Evolutionary conservation across 2,113 vertebrate genomes (phyloP).

Genomic region (Andinoacara biseriatus): DNA sequence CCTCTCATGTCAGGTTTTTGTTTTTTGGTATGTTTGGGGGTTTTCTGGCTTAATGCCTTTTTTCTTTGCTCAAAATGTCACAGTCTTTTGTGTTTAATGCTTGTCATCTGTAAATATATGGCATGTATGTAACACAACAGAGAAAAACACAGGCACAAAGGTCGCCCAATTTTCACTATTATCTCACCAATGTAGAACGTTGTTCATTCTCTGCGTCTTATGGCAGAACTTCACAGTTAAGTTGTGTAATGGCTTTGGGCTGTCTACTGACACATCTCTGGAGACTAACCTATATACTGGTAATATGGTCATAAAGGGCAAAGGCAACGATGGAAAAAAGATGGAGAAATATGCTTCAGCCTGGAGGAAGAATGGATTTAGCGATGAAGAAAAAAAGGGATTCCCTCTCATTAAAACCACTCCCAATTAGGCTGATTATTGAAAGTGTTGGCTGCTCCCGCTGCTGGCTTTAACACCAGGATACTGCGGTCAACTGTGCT

Average conservation of each 20-base stretch:
- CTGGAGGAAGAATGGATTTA: slow-evolving; percentile 40
- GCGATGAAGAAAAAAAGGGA: slow-evolving; percentile 50
- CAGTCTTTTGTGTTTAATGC: not conserved
- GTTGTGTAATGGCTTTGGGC: slow-evolving; percentile 33
- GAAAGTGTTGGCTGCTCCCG: slow-evolving; percentile 50
- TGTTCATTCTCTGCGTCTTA: not conserved
- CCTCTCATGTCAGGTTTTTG: not conserved
- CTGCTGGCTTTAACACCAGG: slow-evolving; percentile 60
- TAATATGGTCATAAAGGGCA: slow-evolving; percentile 20
- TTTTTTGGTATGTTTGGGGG: too few relatives aligned
- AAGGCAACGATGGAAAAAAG: slow-evolving; percentile 3
- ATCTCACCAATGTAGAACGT: not conserved
- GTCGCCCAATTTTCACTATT: not conserved
- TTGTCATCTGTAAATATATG: not conserved
- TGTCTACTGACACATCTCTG: slow-evolving; percentile 29
- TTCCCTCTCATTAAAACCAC: slow-evolving; percentile 65
- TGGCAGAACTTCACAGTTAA: slow-evolving; percentile 34
- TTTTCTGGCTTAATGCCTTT: not conserved
- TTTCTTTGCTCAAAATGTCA: not conserved
- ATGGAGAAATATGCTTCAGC: slow-evolving; percentile 40
- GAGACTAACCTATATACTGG: slow-evolving; percentile 6
- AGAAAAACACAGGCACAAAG: not conserved
- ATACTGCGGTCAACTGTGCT: slow-evolving; percentile 62
- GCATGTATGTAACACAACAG: not conserved
- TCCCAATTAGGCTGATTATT: slow-evolving; percentile 69